Evolutionary conservation across 2,797 vertebrate species (phyloP), one percentile per base, ranked within the genome.

Genomic region (Halcyon smyrnensis): DNA sequence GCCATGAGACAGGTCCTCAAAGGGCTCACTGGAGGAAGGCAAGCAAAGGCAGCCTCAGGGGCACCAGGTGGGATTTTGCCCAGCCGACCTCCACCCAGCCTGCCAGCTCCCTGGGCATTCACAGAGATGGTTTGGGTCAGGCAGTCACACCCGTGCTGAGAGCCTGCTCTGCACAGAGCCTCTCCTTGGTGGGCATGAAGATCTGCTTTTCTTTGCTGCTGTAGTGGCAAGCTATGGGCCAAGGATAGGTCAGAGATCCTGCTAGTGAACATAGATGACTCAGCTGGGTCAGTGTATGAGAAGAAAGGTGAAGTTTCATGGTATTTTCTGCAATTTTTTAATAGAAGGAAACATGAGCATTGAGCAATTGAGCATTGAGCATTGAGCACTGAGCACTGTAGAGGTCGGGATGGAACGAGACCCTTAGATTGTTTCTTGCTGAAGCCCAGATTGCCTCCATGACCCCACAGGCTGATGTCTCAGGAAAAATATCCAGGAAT

Each of bases 251-350:
- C 2, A 0, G 28, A 39, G 36, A n/a, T 51, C 50, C 57, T 50
- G 48, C 48, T 43, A 8, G 19, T 0, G 1, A 56, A 48, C 1
- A 1, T 14, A 56, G 65, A 30, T 27, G 19, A 12, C 64, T 60
- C n/a, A 12, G 14, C 53, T 18, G 30, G 43, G 45, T 16, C 50
- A 17, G 32, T 2, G 2, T 45, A 3, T 6, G 9, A 51, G 30
- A 25, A 27, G 16, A 16, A 28, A 53, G n/a, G 12, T 2, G 5
- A 65, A 37, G 9, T 3, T 11, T 15, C 8, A 0, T 3, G n/a
- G 19, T 5, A 12, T 19, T n/a, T 50, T 32, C 69, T 37, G 45
- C 36, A 5, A 0, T 3, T 11, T 59, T 59, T 65, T 23, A 16
- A 32, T 5, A 32, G 25, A 8, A 34, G 34, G 24, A 43, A 85